These are phyloP conservation scores for Thalassophryne amazonica DNA, from an alignment of 2,797 vertebrate species.

Conservation along the genomic window DNA sequence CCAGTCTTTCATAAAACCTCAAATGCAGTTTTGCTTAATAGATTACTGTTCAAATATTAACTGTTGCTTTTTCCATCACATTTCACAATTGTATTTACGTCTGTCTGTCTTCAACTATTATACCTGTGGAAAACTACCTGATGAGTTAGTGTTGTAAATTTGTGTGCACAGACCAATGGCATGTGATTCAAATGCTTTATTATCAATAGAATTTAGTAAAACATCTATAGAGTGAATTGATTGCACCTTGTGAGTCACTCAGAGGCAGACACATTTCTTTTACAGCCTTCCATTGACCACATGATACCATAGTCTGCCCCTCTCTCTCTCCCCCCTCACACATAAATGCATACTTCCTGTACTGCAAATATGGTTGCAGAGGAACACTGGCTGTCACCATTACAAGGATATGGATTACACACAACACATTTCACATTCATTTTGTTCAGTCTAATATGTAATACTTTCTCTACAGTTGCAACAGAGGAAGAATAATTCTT, in stretches of 20 bases:
- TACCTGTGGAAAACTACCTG: not conserved
- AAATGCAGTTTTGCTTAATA: too few relatives aligned
- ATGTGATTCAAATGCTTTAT: conserved; percentile 47
- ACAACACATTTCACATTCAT: too few relatives aligned
- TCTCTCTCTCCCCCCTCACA: not conserved
- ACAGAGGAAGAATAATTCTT: too few relatives aligned
- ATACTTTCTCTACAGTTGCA: not conserved
- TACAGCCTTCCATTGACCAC: conserved; percentile 32
- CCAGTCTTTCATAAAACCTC: too few relatives aligned
- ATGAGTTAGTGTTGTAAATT: conserved; percentile 6
- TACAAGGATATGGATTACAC: conserved; percentile 10
- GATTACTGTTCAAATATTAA: too few relatives aligned
- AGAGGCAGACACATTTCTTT: conserved; percentile 48
- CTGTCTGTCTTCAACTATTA: not conserved
- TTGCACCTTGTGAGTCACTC: conserved; percentile 45
- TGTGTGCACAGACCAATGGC: conserved; percentile 23
- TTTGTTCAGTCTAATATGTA: conserved; percentile 2
- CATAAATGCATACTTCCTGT: not conserved
- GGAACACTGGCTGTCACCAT: not conserved
- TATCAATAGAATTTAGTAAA: conserved; percentile 65
- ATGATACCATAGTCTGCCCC: conserved; percentile 13
- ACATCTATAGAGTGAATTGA: conserved; percentile 58
- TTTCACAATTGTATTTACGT: conserved; percentile 8
- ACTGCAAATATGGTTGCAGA: conserved; percentile 5
- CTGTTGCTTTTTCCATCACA: too few relatives aligned